A percentile compares a stretch with the other conserved stretches of the same genome.
These are phyloP conservation scores for Bombus difficillimus DNA, from an alignment of 1,140 invertebrate genomes.

Conservation along the genomic window DNA sequence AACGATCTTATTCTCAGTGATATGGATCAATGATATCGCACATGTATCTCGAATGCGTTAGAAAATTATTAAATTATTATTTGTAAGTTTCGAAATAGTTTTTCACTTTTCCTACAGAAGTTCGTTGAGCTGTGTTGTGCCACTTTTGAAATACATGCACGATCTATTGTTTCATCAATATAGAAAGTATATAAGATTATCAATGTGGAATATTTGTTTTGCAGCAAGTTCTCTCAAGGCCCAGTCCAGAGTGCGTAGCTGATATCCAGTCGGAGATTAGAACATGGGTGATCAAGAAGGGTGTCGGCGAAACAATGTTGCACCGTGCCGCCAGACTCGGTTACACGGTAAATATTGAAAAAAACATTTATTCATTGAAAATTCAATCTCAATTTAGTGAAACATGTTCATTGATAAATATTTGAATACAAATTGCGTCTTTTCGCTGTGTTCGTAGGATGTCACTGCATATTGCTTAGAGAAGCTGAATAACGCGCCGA, in stretches of 20 bases:
- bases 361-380: slow-evolving; percentile 61
- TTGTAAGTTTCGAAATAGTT: neutral
- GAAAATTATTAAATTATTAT: neutral
- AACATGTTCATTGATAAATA: neutral
- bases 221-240: slow-evolving; percentile 80
- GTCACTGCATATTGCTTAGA: slow-evolving; percentile 95
- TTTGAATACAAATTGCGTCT: slow-evolving; percentile 1
- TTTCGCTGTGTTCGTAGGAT: slow-evolving; percentile 84
- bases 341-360: slow-evolving; percentile 86
- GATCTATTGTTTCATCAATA: neutral
- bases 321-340: slow-evolving; percentile 94
- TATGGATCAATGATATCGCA: neutral
- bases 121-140: no score
- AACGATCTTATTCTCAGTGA: neutral
- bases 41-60: no score
- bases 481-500: slow-evolving; percentile 90
- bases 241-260: slow-evolving; percentile 87
- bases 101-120: neutral
- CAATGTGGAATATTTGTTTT: slow-evolving; percentile 29
- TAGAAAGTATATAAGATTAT: neutral
- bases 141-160: no score
- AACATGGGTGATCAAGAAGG: slow-evolving; percentile 95
- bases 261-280: slow-evolving; percentile 94
- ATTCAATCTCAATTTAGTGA: neutral
- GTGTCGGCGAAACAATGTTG: slow-evolving; percentile 94